A percentile compares a stretch with the other conserved stretches of the same genome.
These are phyloP conservation scores for Lacerta viridis DNA, from an alignment of 2,797 vertebrate genomes.

Conservation along the genomic window DNA sequence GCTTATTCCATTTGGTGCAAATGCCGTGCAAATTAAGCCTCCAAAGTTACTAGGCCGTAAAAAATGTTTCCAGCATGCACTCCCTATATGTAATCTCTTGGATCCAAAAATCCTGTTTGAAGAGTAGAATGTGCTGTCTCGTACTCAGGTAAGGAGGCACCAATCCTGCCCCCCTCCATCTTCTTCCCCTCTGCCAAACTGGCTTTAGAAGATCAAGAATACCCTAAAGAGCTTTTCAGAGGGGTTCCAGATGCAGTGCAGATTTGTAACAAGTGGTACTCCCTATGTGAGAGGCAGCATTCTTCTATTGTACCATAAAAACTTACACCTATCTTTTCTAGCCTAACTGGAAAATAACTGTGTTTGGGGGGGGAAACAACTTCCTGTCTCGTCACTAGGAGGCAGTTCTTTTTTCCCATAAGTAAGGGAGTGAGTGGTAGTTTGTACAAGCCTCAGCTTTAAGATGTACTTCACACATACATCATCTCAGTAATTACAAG, in stretches of 20 bases:
- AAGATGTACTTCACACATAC: neutral
- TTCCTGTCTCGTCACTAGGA: neutral
- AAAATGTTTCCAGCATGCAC: neutral
- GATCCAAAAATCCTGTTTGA: neutral
- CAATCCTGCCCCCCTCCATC: neutral
- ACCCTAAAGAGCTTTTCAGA: neutral
- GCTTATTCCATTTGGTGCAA: neutral
- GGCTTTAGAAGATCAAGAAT: too few species aligned
- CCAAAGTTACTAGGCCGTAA: neutral
- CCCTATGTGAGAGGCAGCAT: too few species aligned
- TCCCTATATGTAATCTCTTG: neutral
- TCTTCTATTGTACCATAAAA: neutral
- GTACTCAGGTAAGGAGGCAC: neutral
- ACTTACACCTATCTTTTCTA: neutral
- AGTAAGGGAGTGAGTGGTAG: neutral
- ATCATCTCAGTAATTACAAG: neutral
- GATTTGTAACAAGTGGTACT: neutral
- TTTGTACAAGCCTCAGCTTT: neutral
- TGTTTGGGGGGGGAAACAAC: neutral
- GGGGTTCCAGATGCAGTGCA: neutral
- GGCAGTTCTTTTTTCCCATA: neutral
- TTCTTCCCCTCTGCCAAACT: too few species aligned
- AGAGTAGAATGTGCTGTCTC: neutral
- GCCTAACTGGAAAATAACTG: neutral
- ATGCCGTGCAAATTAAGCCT: neutral